Evolutionary conservation across 2,113 vertebrate species (phyloP).

Genomic region (Passerina amoena): DNA sequence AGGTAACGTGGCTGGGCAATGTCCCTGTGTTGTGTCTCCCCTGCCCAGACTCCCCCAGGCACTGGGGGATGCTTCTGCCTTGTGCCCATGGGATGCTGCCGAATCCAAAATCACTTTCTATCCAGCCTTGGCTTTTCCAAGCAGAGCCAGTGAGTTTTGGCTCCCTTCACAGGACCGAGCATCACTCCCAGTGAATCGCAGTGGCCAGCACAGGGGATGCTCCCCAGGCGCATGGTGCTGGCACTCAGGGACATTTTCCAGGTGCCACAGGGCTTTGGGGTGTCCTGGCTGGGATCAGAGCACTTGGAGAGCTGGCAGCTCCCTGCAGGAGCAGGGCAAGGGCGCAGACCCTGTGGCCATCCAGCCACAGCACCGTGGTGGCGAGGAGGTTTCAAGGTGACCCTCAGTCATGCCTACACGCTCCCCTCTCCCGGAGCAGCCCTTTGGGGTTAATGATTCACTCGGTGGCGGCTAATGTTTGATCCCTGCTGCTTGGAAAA

Average conservation of each 20-base stretch:
- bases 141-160: not conserved
- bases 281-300: not conserved
- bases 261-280: not conserved
- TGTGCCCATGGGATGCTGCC: not conserved
- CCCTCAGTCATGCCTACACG: rapidly evolving
- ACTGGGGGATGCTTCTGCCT: not conserved
- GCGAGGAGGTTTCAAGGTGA: constrained; percentile 32
- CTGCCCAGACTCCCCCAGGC: not conserved
- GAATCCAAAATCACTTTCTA: not conserved
- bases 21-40: not conserved
- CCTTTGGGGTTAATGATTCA: constrained; percentile 44
- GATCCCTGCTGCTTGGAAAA: not conserved
- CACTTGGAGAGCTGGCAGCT: not conserved
- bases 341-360: rapidly evolving
- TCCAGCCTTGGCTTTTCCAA: not conserved
- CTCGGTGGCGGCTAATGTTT: not conserved
- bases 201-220: not conserved
- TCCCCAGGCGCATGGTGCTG: rapidly evolving
- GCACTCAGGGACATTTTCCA: rapidly evolving
- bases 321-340: rapidly evolving
- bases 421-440: not conserved
- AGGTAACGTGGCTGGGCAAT: constrained; percentile 79
- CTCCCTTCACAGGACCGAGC: not conserved
- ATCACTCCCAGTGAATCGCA: rapidly evolving
- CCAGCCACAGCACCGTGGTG: rapidly evolving